Conservation (phyloP, 2,113 vertebrate species). For the Trichomycterus rosablanca region DNA sequence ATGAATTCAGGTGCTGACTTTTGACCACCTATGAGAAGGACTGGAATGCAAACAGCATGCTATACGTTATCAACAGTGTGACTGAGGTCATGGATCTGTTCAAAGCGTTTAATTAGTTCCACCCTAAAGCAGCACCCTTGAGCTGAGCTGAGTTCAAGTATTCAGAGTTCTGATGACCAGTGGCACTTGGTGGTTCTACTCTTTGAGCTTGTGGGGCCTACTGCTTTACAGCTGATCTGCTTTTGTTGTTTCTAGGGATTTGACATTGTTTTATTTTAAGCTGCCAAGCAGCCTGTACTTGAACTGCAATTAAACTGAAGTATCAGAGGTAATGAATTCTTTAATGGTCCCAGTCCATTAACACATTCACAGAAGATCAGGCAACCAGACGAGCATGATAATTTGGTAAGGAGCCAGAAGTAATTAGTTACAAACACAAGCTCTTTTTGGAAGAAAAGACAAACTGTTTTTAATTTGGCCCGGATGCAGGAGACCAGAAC, state of each 20-base stretch:
- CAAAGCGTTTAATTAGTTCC: background rate
- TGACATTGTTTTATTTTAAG: conserved; percentile 7
- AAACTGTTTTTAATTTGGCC: conserved; percentile 1
- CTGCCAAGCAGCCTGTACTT: background rate
- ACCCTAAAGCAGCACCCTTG: too few species aligned
- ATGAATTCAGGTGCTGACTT: too few species aligned
- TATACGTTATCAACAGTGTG: too few species aligned
- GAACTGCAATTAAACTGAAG: conserved; percentile 9
- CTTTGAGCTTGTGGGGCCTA: too few species aligned
- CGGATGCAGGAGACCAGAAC: conserved; percentile 22
- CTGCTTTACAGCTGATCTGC: too few species aligned
- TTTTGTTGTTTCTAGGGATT: too few species aligned
- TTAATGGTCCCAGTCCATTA: conserved; percentile 2
- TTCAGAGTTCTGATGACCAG: too few species aligned
- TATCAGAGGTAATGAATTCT: conserved; percentile 27
- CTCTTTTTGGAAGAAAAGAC: background rate
- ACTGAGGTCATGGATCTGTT: too few species aligned
- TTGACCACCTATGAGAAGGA: too few species aligned
- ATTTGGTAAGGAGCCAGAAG: conserved; percentile 9
- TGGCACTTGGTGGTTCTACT: too few species aligned
- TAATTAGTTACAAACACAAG: conserved; percentile 15
- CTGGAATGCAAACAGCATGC: too few species aligned
- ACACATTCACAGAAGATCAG: conserved; percentile 21
- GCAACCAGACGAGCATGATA: conserved; percentile 26
- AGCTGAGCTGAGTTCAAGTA: too few species aligned